Evolutionary conservation across 2,888 invertebrate genomes (phyloP).

Genomic region (Omphaloscelis lunosa): DNA sequence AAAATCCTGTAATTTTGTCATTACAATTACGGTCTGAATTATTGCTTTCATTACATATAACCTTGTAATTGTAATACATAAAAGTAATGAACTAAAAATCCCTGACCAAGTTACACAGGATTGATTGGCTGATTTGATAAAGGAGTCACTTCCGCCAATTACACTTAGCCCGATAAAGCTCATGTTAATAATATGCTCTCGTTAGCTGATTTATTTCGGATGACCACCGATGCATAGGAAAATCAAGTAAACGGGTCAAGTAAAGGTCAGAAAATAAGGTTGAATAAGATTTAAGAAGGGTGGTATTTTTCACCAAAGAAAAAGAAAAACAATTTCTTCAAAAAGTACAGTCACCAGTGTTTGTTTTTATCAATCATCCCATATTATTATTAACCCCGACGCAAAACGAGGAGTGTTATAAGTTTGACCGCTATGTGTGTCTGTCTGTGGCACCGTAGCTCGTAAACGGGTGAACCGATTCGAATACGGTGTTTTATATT

Average conservation of each 20-base stretch:
- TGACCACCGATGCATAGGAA: neutral
- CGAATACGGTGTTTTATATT: too few species aligned
- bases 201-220: neutral
- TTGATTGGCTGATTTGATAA: neutral
- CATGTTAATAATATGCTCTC: neutral
- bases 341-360: neutral
- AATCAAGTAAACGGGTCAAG: neutral
- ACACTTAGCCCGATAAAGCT: neutral
- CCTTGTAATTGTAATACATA: conserved; percentile 14
- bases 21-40: neutral
- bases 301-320: neutral
- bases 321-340: neutral
- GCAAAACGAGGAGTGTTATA: too few species aligned
- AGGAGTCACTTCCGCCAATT: neutral
- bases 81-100: conserved; percentile 18
- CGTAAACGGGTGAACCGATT: too few species aligned
- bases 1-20: conserved; percentile 15
- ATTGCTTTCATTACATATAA: neutral
- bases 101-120: conserved; percentile 26
- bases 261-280: neutral
- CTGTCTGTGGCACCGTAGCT: too few species aligned
- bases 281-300: neutral
- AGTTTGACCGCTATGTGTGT: too few species aligned
- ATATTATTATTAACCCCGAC: neutral
- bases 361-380: neutral